These are phyloP conservation scores for Pegoplata infirma DNA, from an alignment of 2,888 invertebrate species.

Conservation along the genomic window DNA sequence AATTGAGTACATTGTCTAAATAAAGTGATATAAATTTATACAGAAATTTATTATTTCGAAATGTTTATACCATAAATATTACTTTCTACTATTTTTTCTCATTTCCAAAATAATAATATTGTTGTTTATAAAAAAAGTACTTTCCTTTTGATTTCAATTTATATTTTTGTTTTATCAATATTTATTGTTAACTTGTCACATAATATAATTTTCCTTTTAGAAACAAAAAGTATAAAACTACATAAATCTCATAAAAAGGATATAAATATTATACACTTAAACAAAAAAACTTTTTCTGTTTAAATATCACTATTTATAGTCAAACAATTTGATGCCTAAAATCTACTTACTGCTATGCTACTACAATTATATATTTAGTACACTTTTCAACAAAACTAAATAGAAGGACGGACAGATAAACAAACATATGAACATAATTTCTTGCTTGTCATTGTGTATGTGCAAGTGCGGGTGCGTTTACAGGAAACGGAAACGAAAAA, in stretches of 20 bases:
- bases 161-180: conserved; percentile 58
- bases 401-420: background rate
- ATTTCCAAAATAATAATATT: too few relatives aligned
- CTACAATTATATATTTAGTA: too few relatives aligned
- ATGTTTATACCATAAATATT: too few relatives aligned
- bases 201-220: conserved; percentile 48
- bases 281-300: conserved; percentile 41
- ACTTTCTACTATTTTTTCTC: too few relatives aligned
- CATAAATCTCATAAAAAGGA: conserved; percentile 38
- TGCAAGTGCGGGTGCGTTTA: conserved; percentile 15
- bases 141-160: conserved; percentile 29
- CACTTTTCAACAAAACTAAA: too few relatives aligned
- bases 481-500: conserved; percentile 34
- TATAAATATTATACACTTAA: background rate
- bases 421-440: conserved; percentile 16
- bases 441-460: conserved; percentile 14
- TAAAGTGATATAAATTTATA: too few relatives aligned
- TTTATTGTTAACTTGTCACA: conserved; percentile 58
- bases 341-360: background rate
- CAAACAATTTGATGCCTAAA: conserved; percentile 50
- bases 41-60: too few relatives aligned
- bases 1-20: too few relatives aligned
- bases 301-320: conserved; percentile 35
- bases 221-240: conserved; percentile 30
- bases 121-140: too few relatives aligned